Evolutionary conservation across 1,140 invertebrate genomes (phyloP).

Genomic region (Cepaea nemoralis): DNA sequence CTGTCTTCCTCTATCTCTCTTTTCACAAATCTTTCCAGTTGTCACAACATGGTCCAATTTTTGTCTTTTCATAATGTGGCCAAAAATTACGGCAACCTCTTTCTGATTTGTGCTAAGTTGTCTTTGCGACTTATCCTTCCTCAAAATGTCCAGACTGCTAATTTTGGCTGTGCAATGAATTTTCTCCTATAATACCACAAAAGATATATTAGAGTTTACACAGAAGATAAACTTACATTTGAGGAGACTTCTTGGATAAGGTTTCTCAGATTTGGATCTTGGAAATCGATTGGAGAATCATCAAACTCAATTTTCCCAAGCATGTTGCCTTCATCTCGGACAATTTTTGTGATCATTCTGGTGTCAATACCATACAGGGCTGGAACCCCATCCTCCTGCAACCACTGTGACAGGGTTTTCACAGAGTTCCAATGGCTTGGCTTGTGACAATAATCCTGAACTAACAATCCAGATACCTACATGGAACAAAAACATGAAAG

Average conservation of each 20-base stretch:
- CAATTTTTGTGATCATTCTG: slow-evolving; percentile 57
- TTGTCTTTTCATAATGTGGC: too few relatives aligned
- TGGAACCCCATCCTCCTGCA: slow-evolving; percentile 55
- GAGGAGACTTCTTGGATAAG: slow-evolving; percentile 57
- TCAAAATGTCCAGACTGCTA: too few relatives aligned
- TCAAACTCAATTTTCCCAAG: slow-evolving; percentile 65
- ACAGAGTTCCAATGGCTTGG: slow-evolving; percentile 63
- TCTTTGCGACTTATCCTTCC: too few relatives aligned
- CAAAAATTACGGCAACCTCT: too few relatives aligned
- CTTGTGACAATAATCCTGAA: slow-evolving; percentile 60
- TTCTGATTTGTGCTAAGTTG: too few relatives aligned
- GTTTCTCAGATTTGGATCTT: slow-evolving; percentile 56
- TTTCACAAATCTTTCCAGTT: too few relatives aligned
- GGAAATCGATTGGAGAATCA: slow-evolving; percentile 55
- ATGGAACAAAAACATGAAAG: too few relatives aligned
- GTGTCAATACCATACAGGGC: slow-evolving; percentile 63
- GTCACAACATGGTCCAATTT: too few relatives aligned
- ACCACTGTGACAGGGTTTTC: slow-evolving; percentile 57
- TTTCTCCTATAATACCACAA: too few relatives aligned
- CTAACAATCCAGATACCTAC: slow-evolving; percentile 57
- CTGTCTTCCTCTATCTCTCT: too few relatives aligned
- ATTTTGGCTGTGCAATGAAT: too few relatives aligned
- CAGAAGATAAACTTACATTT: neutral
- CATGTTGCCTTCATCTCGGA: slow-evolving; percentile 58
- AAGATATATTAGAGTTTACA: too few relatives aligned